Conservation (phyloP, 1,140 invertebrate species). For the Aleiodes sp. region DNA sequence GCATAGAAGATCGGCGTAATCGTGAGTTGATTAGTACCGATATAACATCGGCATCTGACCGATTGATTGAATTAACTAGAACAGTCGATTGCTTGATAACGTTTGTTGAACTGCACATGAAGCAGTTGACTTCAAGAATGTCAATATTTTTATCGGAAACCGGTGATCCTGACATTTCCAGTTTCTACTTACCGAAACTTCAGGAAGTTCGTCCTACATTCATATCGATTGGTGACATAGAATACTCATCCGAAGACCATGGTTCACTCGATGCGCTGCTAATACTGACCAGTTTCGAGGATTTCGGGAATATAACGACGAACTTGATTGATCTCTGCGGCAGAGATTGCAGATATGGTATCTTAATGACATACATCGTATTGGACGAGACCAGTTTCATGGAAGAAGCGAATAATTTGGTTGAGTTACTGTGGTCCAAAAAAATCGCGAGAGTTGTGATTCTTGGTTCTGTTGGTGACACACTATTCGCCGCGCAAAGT, state of each 20-base stretch:
- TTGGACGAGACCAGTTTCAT: conserved; percentile 41
- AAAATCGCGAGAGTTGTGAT: conserved; percentile 42
- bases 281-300: conserved; percentile 35
- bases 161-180: background rate
- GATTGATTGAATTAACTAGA: background rate
- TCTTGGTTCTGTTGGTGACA: conserved; percentile 38
- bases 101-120: conserved; percentile 33
- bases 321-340: conserved; percentile 43
- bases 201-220: conserved; percentile 27
- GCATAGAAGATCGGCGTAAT: conserved; percentile 23
- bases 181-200: conserved; percentile 25
- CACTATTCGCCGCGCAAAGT: conserved; percentile 43
- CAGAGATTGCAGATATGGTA: conserved; percentile 41
- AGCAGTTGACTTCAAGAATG: conserved; percentile 9
- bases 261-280: conserved; percentile 38
- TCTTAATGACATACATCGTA: conserved; percentile 37
- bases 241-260: background rate
- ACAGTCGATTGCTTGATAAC: conserved; percentile 32
- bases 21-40: background rate
- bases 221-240: conserved; percentile 27
- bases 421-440: conserved; percentile 40
- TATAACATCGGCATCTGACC: background rate
- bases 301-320: conserved; percentile 18
- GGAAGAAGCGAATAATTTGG: conserved; percentile 23
- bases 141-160: conserved; percentile 24